Evolutionary conservation across 2,797 vertebrate genomes (phyloP), one percentile per base, ranked within the genome.

Genomic region (Megaceryle alcyon): DNA sequence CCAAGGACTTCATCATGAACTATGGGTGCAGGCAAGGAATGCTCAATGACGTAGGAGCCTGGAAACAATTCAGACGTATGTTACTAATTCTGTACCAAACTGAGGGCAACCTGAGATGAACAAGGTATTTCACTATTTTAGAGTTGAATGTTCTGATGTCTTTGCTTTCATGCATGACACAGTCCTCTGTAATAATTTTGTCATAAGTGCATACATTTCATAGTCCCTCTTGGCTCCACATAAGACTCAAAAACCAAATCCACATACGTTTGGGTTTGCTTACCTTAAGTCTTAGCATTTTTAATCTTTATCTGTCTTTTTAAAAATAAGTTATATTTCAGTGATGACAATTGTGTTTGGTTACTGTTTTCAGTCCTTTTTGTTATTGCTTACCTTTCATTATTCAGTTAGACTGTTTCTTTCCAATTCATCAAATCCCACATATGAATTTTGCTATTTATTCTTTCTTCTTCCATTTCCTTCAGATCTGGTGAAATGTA

Each of bases 41-140:
- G 3, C 8, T 77, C 15, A 33, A 8, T 0, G 5, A 8, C 6
- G 7, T 2, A 2, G 53, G 14, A 35, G 18, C 12, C 72, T 82
- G 49, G 44, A 64, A 87, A 26, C 44, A 82, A 12, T n/a, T 53
- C 35, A 82, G 14, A 18, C 17, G 16, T 2, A 41, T 28, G 6
- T 6, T 18, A 15, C 37, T n/a, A 37, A 61, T 73, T 70, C 41
- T 83, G 28, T 35, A 16, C 25, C 23, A 70, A 48, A 6, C 8
- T 5, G 1, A 28, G 43, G 46, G 26, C 31, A 70, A 46, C 20
- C 14, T 54, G 61, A 73, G 43, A 19, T 64, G 56, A 70, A 46
- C n/a, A 68, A 83, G 19, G 7, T 68, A 13, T 75, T 59, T 73
- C 43, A 6, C 16, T 72, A 0, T 63, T 95, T 60, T 49, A 66